Evolutionary conservation across 2,888 invertebrate species (phyloP).

Genomic region (Leucophenga maculata): DNA sequence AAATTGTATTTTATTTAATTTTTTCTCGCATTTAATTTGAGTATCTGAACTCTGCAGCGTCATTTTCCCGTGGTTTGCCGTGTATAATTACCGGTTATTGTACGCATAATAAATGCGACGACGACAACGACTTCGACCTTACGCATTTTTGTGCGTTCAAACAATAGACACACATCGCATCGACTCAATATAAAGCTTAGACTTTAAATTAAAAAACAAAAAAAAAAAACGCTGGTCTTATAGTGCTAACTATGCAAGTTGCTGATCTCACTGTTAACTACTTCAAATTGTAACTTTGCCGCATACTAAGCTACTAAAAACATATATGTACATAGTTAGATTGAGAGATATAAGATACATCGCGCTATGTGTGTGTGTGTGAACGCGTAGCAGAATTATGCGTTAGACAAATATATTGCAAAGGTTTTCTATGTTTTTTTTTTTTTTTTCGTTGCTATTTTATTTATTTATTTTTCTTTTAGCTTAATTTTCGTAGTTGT

Average conservation of each 20-base stretch:
- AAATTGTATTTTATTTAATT: slow-evolving; percentile 34
- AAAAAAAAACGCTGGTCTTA: no score
- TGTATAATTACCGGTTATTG: slow-evolving; percentile 48
- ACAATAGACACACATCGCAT: no score
- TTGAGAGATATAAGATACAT: not conserved
- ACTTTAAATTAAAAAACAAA: no score
- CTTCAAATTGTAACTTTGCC: not conserved
- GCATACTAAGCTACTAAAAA: not conserved
- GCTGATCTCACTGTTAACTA: slow-evolving; percentile 54
- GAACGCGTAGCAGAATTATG: slow-evolving; percentile 17
- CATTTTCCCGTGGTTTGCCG: slow-evolving; percentile 39
- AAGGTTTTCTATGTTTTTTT: not conserved
- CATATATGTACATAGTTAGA: slow-evolving; percentile 12
- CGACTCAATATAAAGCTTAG: not conserved
- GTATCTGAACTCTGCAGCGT: slow-evolving; percentile 49
- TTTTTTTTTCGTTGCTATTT: not conserved
- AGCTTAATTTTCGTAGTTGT: slow-evolving; percentile 9
- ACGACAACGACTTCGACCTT: slow-evolving; percentile 43
- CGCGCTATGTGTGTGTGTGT: no score
- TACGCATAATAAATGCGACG: slow-evolving; percentile 46
- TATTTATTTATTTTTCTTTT: slow-evolving; percentile 18
- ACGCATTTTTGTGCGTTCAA: slow-evolving; percentile 58
- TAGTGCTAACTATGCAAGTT: slow-evolving; percentile 6
- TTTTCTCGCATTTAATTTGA: slow-evolving; percentile 44
- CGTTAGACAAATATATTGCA: slow-evolving; percentile 13